A percentile compares a stretch with the other conserved stretches of the same genome.
Conservation (phyloP, 2,888 invertebrate genomes). For the Philaethria dido region DNA sequence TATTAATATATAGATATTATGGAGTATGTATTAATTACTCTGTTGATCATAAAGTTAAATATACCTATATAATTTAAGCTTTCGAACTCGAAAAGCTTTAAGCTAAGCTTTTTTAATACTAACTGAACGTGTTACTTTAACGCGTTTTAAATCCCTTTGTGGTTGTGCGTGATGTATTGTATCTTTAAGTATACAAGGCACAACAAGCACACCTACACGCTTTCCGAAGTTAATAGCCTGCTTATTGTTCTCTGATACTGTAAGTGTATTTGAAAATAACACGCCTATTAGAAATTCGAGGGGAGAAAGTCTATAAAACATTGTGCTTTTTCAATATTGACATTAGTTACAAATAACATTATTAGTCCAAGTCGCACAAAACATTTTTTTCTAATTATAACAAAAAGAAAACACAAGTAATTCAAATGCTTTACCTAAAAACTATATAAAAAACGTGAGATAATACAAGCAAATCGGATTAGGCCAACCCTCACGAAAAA, state of each 20-base stretch:
- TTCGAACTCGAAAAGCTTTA: not conserved
- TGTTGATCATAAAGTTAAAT: not conserved
- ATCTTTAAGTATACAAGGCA: slow-evolving; percentile 31
- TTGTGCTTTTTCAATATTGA: slow-evolving; percentile 23
- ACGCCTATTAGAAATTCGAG: slow-evolving; percentile 43
- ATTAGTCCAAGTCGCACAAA: not conserved
- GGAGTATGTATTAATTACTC: too few relatives aligned
- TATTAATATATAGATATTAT: too few relatives aligned
- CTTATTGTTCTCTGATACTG: slow-evolving; percentile 54
- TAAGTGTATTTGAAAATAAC: slow-evolving; percentile 47
- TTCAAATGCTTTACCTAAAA: not conserved
- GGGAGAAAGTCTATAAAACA: slow-evolving; percentile 44
- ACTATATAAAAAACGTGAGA: slow-evolving; percentile 53
- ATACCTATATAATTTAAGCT: slow-evolving; percentile 14
- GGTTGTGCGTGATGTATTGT: slow-evolving; percentile 32
- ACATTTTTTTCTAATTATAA: not conserved
- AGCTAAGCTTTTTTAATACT: slow-evolving; percentile 13
- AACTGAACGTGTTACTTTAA: slow-evolving; percentile 21
- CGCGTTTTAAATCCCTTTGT: slow-evolving; percentile 31
- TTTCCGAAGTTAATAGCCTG: slow-evolving; percentile 49
- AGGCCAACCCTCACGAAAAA: slow-evolving; percentile 59
- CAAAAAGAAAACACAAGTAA: not conserved
- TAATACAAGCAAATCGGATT: slow-evolving; percentile 67
- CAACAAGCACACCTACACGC: slow-evolving; percentile 46
- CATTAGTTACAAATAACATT: slow-evolving; percentile 14